A percentile compares a stretch with the other conserved stretches of the same genome.
Evolutionary conservation across 2,113 vertebrate species (phyloP).

Genomic region (Stigmatopora argus): DNA sequence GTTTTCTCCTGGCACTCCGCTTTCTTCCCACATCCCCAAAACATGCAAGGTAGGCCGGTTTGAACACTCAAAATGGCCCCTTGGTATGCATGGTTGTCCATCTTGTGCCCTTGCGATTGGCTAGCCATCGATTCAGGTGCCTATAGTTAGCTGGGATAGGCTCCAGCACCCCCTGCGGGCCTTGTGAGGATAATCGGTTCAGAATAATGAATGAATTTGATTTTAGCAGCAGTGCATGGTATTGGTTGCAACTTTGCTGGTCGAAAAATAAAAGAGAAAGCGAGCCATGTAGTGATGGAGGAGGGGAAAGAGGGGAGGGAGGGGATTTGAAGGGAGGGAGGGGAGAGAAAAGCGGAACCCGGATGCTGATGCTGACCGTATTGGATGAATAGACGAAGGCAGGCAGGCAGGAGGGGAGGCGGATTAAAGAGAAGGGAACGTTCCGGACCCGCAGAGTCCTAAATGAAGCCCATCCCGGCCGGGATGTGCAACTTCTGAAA

Average conservation of each 20-base stretch:
- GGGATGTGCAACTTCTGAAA: constrained; percentile 22
- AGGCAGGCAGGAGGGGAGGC: constrained; percentile 9
- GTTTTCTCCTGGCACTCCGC: too few relatives aligned
- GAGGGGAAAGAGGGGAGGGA: constrained; percentile 14
- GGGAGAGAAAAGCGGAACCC: constrained; percentile 59
- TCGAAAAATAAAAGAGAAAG: not conserved
- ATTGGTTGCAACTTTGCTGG: constrained; percentile 19
- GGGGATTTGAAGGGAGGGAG: not conserved
- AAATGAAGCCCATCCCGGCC: constrained; percentile 15
- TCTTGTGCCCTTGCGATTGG: too few relatives aligned
- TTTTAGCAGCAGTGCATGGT: constrained; percentile 14
- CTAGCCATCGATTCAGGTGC: too few relatives aligned
- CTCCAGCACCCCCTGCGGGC: too few relatives aligned
- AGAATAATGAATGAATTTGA: too few relatives aligned
- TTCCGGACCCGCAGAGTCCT: constrained; percentile 16
- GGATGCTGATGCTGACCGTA: constrained; percentile 75
- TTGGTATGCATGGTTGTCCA: too few relatives aligned
- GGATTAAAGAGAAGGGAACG: constrained; percentile 22
- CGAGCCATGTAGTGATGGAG: not conserved
- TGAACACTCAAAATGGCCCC: too few relatives aligned
- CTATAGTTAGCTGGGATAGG: too few relatives aligned
- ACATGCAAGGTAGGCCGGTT: too few relatives aligned
- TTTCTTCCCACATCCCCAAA: too few relatives aligned
- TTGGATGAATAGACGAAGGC: constrained; percentile 48
- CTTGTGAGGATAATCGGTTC: too few relatives aligned